Percentiles rank a stretch among this genome's conserved stretches.
phyloP scores from a whole-genome alignment of 1,140 invertebrate species.

The Heliothis virescens region DNA sequence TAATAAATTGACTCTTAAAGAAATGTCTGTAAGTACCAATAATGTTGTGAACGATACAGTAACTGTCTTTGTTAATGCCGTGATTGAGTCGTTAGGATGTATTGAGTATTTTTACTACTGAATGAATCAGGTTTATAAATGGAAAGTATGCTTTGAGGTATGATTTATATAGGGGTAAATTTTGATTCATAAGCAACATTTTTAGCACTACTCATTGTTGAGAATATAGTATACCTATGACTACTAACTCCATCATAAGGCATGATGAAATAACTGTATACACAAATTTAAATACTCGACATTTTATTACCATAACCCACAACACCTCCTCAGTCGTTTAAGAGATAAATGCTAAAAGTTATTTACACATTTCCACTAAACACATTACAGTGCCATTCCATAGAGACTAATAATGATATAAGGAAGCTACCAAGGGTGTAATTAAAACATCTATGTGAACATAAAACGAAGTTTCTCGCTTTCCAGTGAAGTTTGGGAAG shows the following conservation, averaged over 20 bases:
- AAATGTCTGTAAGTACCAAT: background rate
- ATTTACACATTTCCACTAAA: conserved; percentile 2
- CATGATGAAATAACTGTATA: background rate
- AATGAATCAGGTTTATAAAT: no score
- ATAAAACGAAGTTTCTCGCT: conserved; percentile 24
- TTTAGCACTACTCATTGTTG: no score
- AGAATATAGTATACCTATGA: no score
- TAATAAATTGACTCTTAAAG: conserved; percentile 23
- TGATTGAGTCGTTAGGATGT: background rate
- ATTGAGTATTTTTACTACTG: no score
- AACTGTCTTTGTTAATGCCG: background rate
- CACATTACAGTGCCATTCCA: conserved; percentile 27
- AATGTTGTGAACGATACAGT: background rate
- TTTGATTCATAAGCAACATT: no score
- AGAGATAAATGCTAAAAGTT: conserved; percentile 33
- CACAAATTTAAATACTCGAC: background rate
- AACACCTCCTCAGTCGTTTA: conserved; percentile 21
- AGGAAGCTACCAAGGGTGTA: conserved; percentile 25
- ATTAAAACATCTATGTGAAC: conserved; percentile 38
- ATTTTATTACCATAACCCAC: conserved; percentile 16
- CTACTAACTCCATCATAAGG: no score
- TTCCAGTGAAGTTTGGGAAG: background rate
- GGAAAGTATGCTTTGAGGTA: no score
- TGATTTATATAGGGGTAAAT: no score
- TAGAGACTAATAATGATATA: conserved; percentile 33